These are phyloP conservation scores for Oreochromis grahami DNA, from an alignment of 2,797 vertebrate species.

Conservation along the genomic window DNA sequence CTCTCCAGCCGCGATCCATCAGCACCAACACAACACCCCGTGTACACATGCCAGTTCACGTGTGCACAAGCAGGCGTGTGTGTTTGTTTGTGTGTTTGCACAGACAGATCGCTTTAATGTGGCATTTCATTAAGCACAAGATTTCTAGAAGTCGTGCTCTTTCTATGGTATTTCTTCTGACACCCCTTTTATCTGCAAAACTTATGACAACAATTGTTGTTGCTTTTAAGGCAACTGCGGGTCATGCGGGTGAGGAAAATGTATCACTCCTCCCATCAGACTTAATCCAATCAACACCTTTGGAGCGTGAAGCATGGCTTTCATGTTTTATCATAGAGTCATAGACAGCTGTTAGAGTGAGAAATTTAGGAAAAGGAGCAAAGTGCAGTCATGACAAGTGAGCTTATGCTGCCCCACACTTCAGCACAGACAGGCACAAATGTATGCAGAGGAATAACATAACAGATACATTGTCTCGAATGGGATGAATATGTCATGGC, in stretches of 20 bases:
- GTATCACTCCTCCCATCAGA: slow-evolving; percentile 18
- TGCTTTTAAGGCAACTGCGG: slow-evolving; percentile 1
- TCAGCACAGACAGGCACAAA: background rate
- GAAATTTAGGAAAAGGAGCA: slow-evolving; percentile 5
- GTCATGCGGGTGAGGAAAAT: slow-evolving; percentile 18
- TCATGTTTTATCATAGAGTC: slow-evolving; percentile 32
- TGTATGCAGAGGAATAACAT: background rate
- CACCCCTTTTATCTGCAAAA: slow-evolving; percentile 27
- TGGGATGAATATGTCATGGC: background rate
- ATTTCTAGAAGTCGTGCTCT: slow-evolving; percentile 38
- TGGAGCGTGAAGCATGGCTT: background rate
- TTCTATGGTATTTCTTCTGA: slow-evolving; percentile 16
- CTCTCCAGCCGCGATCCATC: slow-evolving; percentile 61
- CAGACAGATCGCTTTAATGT: slow-evolving; percentile 43
- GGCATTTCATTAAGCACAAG: slow-evolving; percentile 31
- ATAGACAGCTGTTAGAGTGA: slow-evolving; percentile 27
- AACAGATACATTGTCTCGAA: background rate
- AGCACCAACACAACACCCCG: slow-evolving; percentile 29
- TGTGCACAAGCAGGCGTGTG: background rate
- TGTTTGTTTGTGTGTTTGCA: background rate
- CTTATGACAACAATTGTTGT: slow-evolving; percentile 15
- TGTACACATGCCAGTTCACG: background rate
- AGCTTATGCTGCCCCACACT: background rate
- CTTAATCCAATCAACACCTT: slow-evolving; percentile 57
- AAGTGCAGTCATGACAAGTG: background rate